Conservation (phyloP, 2,888 invertebrate genomes). For the Orthosia cruda region DNA sequence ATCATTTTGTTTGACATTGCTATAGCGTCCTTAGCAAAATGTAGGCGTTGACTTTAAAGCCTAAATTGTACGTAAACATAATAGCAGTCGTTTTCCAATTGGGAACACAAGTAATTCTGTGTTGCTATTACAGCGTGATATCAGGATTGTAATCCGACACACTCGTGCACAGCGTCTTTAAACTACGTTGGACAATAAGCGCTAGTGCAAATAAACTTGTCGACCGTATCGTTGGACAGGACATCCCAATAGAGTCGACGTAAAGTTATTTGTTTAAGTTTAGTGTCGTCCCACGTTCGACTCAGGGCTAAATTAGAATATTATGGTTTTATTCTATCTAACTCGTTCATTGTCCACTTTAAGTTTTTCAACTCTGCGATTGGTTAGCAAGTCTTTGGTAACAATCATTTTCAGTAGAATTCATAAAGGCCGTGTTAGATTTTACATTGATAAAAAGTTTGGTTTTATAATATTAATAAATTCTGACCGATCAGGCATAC, state of each 20-base stretch:
- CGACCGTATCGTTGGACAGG: constrained; percentile 80
- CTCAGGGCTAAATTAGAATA: constrained; percentile 81
- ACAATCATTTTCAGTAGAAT: constrained; percentile 14
- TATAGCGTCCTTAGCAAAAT: constrained; percentile 70
- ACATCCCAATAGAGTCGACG: constrained; percentile 90
- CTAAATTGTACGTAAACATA: constrained; percentile 72
- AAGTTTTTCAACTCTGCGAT: constrained; percentile 57
- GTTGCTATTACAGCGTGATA: constrained; percentile 56
- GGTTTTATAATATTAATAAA: background rate
- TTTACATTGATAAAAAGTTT: background rate
- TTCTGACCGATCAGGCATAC: background rate
- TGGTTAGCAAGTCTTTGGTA: constrained; percentile 46
- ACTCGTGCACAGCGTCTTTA: constrained; percentile 56
- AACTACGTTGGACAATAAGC: constrained; percentile 64
- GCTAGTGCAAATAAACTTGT: constrained; percentile 71
- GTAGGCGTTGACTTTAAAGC: constrained; percentile 77
- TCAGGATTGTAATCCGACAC: constrained; percentile 62
- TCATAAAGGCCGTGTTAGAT: background rate
- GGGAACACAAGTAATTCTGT: constrained; percentile 64
- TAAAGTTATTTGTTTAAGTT: constrained; percentile 91
- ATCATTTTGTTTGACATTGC: constrained; percentile 80
- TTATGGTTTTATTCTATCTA: constrained; percentile 85
- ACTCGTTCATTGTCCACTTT: constrained; percentile 83
- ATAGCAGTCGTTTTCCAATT: constrained; percentile 70
- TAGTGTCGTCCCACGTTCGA: constrained; percentile 87